phyloP scores from a whole-genome alignment of 2,113 vertebrate genomes.

The human (Homo sapiens) region DNA sequence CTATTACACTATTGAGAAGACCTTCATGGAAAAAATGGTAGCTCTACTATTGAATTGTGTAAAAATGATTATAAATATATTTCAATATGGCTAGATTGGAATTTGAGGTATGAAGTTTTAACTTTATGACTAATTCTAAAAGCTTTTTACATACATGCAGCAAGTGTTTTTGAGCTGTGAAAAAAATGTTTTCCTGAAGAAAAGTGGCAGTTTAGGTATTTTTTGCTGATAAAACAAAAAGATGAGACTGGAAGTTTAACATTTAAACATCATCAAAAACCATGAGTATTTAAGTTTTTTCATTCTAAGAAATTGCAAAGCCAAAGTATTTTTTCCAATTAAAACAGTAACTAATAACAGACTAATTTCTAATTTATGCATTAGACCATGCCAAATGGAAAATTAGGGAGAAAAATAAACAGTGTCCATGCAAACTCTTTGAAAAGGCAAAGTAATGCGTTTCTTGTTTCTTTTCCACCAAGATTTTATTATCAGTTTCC shows the following conservation, averaged over 20 bases:
- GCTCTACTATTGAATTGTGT: neutral
- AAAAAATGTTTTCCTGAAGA: neutral
- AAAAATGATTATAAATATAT: neutral
- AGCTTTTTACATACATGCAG: neutral
- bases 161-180: neutral
- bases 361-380: constrained; percentile 33
- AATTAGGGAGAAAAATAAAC: neutral
- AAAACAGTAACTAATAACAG: constrained; percentile 50
- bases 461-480: neutral
- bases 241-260: neutral
- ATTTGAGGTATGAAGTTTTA: neutral
- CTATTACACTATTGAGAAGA: neutral
- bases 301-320: neutral
- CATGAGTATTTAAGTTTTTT: neutral
- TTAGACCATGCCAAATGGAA: neutral
- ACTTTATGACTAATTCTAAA: neutral
- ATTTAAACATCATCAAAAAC: constrained; percentile 4
- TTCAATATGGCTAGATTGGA: neutral
- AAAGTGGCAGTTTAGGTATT: neutral
- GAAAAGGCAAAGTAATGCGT: constrained; percentile 16
- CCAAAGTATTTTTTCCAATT: constrained; percentile 21
- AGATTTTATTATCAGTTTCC: constrained; percentile 50
- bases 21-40: neutral
- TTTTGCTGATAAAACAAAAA: constrained; percentile 23
- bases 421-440: neutral